Conservation (phyloP, 1,140 invertebrate genomes). For the Brachionus rubens region DNA sequence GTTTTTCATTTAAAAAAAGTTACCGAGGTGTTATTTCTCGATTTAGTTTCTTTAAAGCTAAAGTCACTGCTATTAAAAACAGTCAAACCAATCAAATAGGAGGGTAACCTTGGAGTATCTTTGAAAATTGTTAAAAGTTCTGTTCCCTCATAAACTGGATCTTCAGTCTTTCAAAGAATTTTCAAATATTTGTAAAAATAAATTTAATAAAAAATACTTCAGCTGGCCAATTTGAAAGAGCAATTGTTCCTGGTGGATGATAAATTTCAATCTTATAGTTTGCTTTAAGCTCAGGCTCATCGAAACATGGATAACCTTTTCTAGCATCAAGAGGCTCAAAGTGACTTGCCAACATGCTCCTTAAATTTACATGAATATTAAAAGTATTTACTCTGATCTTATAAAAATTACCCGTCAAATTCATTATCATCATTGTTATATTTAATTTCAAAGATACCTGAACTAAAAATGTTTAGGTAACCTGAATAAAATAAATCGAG, state of each 20-base stretch:
- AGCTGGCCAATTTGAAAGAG: conserved; percentile 26
- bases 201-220: background rate
- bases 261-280: conserved; percentile 40
- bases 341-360: conserved; percentile 28
- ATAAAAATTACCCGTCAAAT: conserved; percentile 14
- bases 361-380: background rate
- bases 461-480: conserved; percentile 17
- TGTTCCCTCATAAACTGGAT: background rate
- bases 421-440: conserved; percentile 41
- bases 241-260: conserved; percentile 19
- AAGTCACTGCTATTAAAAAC: conserved; percentile 39
- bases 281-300: conserved; percentile 48
- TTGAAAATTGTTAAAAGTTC: conserved; percentile 39
- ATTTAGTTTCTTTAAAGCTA: background rate
- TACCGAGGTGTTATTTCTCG: background rate
- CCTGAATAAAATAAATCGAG: conserved; percentile 4
- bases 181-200: no score
- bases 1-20: no score
- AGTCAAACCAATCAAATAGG: conserved; percentile 30
- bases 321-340: conserved; percentile 54
- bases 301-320: conserved; percentile 49
- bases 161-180: background rate
- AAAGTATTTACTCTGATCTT: background rate
- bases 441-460: conserved; percentile 43
- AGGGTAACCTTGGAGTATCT: background rate